Evolutionary conservation across 2,113 vertebrate species (phyloP).

Genomic region (Pandion haliaetus): DNA sequence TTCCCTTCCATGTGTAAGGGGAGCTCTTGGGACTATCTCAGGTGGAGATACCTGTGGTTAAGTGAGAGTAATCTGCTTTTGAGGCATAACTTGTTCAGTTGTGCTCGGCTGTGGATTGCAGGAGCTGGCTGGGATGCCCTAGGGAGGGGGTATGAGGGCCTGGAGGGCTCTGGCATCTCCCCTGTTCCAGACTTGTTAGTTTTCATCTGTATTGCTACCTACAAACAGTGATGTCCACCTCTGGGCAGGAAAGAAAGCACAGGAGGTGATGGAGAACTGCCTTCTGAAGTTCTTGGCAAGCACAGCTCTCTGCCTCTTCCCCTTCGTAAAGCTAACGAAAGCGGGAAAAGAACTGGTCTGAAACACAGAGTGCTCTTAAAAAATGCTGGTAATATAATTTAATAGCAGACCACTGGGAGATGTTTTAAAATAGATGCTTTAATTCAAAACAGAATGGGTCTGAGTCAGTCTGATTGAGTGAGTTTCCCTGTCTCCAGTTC

Average conservation of each 20-base stretch:
- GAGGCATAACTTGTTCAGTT: neutral
- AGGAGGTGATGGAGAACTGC: neutral
- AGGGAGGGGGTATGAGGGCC: neutral
- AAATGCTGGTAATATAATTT: neutral
- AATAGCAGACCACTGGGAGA: neutral
- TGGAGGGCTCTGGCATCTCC: neutral
- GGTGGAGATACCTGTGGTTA: neutral
- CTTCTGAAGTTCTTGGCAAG: neutral
- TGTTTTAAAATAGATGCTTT: slow-evolving; percentile 35
- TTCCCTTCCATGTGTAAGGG: neutral
- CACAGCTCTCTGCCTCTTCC: neutral
- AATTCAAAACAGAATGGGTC: slow-evolving; percentile 14
- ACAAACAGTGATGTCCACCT: neutral
- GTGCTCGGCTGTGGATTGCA: neutral
- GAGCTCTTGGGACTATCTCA: neutral
- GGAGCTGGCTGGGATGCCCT: neutral
- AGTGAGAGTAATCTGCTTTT: neutral
- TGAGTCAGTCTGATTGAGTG: neutral
- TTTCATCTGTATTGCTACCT: neutral
- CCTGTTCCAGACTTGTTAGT: neutral
- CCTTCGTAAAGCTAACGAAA: neutral
- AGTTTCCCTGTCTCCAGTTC: neutral
- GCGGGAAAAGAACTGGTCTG: neutral
- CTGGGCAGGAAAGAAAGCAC: neutral
- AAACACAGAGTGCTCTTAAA: neutral